Evolutionary conservation across 2,888 invertebrate species (phyloP), one percentile per base, ranked within the genome.

Genomic region (Apodemia zela): DNA sequence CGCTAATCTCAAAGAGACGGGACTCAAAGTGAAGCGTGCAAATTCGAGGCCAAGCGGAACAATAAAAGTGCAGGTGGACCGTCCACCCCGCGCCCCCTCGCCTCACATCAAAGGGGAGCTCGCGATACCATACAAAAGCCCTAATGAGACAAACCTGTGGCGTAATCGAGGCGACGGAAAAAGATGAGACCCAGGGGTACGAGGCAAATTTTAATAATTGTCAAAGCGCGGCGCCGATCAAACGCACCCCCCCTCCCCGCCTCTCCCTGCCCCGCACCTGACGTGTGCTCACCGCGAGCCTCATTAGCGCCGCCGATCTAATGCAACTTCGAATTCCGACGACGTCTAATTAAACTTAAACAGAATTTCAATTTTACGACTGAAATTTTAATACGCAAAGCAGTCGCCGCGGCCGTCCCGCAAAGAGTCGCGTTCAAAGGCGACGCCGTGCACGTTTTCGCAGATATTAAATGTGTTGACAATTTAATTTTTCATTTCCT

Each of bases 181-280:
- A 89, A 90, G 90, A 90, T 90, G 90, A 90, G 87, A 85, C 89
- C 84, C 82, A 86, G 88, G 86, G 89, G 88, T 89, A 89, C 89
- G 89, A 87, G 90, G 90, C 92, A 88, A 91, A 92, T 92, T 92
- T 92, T 92, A 92, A 92, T 92, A 92, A 92, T 92, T 92, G 92
- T 92, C 92, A 92, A 92, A 92, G 92, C 92, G 87, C 91, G 91
- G 92, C 87, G 81, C 79, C 90, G 89, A 91, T 91, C 91, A 92
- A 92, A 92, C 88, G 89, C 83, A 78, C 77, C 63, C 64, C 65
- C 62, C 62, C 68, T 61, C 59, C 61, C 64, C 61, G 10, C 35
- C 64, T 45, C 35, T 54, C 64, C 61, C 60, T 63, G 73, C 67
- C 67, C 64, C 82, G 82, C 85, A 83, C 82, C 87, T 77, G 85